Percentiles rank a stretch among this genome's conserved stretches.
phyloP scores from a whole-genome alignment of 1,140 invertebrate species.

The Asbolus verrucosus region DNA sequence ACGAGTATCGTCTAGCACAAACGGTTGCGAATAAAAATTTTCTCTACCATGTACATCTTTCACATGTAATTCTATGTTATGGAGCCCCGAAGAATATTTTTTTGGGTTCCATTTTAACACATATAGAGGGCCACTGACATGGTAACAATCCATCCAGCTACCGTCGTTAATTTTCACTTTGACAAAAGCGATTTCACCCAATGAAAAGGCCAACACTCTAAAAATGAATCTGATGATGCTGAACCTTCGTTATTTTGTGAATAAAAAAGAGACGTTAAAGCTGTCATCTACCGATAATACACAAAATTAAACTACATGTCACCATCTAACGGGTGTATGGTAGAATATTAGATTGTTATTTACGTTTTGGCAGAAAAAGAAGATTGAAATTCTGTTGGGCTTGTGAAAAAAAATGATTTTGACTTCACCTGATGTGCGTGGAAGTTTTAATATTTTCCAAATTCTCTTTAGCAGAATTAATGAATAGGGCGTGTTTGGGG shows the following conservation, averaged over 20 bases:
- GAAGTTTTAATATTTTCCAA: slow-evolving; percentile 76
- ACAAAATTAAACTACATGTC: no score
- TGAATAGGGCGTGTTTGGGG: slow-evolving; percentile 85
- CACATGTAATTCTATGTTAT: slow-evolving; percentile 74
- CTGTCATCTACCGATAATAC: no score
- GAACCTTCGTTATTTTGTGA: no score
- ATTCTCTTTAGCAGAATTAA: slow-evolving; percentile 81
- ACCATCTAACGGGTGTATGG: no score
- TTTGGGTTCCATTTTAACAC: slow-evolving; percentile 77
- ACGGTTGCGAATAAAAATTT: slow-evolving; percentile 74
- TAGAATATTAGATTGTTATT: no score
- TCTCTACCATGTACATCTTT: slow-evolving; percentile 73
- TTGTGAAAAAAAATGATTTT: no score
- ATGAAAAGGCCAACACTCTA: slow-evolving; percentile 82
- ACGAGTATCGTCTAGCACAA: slow-evolving; percentile 81
- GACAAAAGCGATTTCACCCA: slow-evolving; percentile 72
- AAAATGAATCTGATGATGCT: no score
- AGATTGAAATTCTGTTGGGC: no score
- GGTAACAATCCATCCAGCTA: slow-evolving; percentile 73
- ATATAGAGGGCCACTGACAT: slow-evolving; percentile 78
- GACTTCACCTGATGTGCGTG: slow-evolving; percentile 79
- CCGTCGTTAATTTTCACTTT: slow-evolving; percentile 75
- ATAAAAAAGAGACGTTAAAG: no score
- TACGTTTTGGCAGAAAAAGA: no score
- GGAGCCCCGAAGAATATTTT: slow-evolving; percentile 75